Base-by-base conservation (phyloP, 2,113 vertebrate genomes). In the Indicator maculatus region DNA sequence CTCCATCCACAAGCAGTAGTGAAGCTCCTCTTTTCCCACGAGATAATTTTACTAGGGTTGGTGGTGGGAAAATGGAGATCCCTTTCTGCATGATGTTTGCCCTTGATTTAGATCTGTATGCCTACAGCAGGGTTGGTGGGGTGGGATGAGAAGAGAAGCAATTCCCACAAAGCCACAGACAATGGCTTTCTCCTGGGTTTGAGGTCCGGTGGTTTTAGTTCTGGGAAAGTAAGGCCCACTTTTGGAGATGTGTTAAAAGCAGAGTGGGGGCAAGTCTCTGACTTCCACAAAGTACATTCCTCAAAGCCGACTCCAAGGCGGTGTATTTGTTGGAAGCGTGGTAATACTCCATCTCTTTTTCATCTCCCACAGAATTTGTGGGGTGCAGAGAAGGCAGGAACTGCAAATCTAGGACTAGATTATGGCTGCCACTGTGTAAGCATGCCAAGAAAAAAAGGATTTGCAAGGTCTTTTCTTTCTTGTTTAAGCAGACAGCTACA, bases 171-270 rank as follows among this genome's bases (percentile, higher is more conserved):
- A 20, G 72, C 58, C 58, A n/a, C 39, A 44, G 18, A 10, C 7
- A 8, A 5, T 0, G 1, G 50, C 44, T 88, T 88, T 80, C 33
- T 64, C 7, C 47, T 52, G 0, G 0, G 4, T 17, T 41, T 75
- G 44, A 59, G 31, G 26, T 47, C 0, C 11, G 10, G 61, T 61
- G 58, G 41, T 74, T 81, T 86, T 0, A 0, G 39, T 76, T 31
- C 58, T 21, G 26, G 47, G 41, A 78, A 60, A 41, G 17, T 5
- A 18, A 67, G 39, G n/a, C 20, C 39, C 31, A 1, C 17, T 50
- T 44, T 55, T 38, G n/a, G 44, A 72, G n/a, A 30, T 44, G 12
- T 11, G 20, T 38, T 84, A 36, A 67, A 81, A 83, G 41, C 47
- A 56, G 71, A 0, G 0, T 8, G 4, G 67, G 55, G 77, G 36